These are phyloP conservation scores for Saxidomus purpurata DNA, from an alignment of 1,140 invertebrate genomes.

Conservation along the genomic window DNA sequence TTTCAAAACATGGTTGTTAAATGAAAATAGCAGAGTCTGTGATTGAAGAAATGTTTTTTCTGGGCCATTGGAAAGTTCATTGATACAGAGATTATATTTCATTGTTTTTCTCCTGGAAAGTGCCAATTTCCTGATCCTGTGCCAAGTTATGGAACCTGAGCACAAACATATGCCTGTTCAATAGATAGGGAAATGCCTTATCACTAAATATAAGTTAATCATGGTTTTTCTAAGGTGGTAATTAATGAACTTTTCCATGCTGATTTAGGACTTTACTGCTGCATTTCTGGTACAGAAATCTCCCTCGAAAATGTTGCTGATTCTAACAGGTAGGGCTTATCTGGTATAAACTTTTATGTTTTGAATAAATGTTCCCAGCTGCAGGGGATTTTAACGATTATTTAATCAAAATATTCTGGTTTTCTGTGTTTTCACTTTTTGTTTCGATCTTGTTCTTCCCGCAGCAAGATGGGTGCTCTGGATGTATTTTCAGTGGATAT, in stretches of 20 bases:
- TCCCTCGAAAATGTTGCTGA: background rate
- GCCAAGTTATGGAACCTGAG: conserved; percentile 20
- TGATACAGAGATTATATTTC: background rate
- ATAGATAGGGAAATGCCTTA: conserved; percentile 20
- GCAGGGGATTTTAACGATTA: background rate
- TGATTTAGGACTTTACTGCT: background rate
- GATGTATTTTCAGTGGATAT: background rate
- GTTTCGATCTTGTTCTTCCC: background rate
- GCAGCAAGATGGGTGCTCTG: background rate
- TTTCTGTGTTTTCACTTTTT: background rate
- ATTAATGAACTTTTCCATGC: background rate
- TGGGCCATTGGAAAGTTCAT: background rate
- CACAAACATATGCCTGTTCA: conserved; percentile 5
- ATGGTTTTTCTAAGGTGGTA: background rate
- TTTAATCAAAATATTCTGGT: background rate
- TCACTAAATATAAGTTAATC: conserved; percentile 20
- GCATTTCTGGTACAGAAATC: background rate
- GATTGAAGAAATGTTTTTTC: background rate
- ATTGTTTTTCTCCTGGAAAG: background rate
- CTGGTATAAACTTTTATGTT: background rate
- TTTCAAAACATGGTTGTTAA: too few species aligned
- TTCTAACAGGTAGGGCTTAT: conserved; percentile 23
- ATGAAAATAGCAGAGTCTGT: background rate
- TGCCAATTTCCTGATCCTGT: background rate
- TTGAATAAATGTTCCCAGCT: background rate